Conservation (phyloP, 2,113 vertebrate species). For the Sylvia atricapilla region DNA sequence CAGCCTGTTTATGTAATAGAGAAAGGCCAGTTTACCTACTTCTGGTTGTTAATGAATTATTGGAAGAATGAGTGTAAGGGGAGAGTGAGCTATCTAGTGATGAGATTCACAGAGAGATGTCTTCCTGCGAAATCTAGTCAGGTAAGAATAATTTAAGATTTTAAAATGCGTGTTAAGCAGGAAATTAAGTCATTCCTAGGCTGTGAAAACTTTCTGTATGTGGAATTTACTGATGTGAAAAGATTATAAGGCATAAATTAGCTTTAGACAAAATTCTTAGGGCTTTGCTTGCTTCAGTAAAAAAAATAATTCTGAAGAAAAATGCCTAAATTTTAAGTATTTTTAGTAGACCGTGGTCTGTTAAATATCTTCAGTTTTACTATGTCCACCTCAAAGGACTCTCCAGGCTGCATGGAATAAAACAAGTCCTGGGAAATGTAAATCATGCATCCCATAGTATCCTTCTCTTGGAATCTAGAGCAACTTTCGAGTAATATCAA, state of each 20-base stretch:
- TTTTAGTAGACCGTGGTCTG: not conserved
- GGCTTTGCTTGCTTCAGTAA: not conserved
- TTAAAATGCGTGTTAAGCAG: not conserved
- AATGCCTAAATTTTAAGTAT: not conserved
- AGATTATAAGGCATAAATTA: not conserved
- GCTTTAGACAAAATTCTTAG: not conserved
- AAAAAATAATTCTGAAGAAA: not conserved
- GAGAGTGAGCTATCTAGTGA: not conserved
- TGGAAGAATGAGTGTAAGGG: not conserved
- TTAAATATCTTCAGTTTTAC: not conserved
- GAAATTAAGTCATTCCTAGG: not conserved
- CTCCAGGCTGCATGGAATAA: not conserved
- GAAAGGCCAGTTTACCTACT: not conserved
- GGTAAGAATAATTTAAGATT: not conserved
- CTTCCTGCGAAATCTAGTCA: not conserved
- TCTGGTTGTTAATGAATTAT: not conserved
- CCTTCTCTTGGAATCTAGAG: not conserved
- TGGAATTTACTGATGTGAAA: not conserved
- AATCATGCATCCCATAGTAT: not conserved
- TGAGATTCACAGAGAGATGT: not conserved
- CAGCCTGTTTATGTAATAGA: not conserved
- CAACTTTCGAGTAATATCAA: not conserved
- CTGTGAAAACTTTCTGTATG: not conserved
- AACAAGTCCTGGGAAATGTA: not conserved
- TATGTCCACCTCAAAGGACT: not conserved